Conservation (phyloP, 2,888 invertebrate species). For the Pomacea canaliculata region DNA sequence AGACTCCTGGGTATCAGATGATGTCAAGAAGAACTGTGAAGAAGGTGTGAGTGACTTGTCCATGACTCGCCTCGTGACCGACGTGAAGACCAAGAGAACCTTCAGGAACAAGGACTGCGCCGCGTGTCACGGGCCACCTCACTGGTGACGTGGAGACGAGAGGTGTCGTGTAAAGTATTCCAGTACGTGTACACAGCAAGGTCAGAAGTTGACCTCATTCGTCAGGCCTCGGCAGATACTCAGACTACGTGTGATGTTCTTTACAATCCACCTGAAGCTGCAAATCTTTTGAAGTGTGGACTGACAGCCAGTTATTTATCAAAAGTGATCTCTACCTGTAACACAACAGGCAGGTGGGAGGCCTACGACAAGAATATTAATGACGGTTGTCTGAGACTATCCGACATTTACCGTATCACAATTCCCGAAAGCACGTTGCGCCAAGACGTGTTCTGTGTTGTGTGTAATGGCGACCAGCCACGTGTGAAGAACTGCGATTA, state of each 20-base stretch:
- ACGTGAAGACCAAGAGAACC: background rate
- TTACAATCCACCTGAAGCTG: background rate
- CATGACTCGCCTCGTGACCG: background rate
- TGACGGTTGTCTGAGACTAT: background rate
- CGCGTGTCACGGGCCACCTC: background rate
- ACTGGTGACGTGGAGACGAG: background rate
- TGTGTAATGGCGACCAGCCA: background rate
- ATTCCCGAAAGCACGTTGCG: no score
- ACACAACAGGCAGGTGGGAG: background rate
- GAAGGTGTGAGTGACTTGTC: background rate
- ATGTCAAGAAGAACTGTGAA: background rate
- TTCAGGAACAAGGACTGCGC: background rate
- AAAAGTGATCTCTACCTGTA: background rate
- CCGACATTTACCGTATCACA: no score
- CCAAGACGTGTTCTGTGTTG: background rate
- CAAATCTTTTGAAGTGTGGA: background rate
- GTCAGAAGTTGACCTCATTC: background rate
- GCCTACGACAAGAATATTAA: background rate
- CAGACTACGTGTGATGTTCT: background rate
- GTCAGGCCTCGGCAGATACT: background rate
- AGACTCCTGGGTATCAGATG: background rate
- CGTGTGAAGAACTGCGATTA: background rate
- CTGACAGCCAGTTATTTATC: background rate
- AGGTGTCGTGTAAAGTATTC: background rate
- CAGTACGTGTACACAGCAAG: background rate